Percentiles rank a stretch among this genome's conserved stretches.
Conservation (phyloP, 2,888 invertebrate genomes). For the Monochamus alternatus region DNA sequence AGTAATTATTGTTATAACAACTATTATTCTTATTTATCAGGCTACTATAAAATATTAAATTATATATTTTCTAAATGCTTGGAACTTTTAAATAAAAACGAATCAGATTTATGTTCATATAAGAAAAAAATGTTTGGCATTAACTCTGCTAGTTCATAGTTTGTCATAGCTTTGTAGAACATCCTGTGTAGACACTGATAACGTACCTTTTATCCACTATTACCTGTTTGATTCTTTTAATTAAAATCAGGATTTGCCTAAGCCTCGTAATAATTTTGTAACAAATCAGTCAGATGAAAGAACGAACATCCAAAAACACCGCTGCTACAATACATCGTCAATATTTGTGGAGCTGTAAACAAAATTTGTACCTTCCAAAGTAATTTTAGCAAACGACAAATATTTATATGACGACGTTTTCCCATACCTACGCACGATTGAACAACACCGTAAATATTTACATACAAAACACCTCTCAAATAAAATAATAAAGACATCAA, state of each 20-base stretch:
- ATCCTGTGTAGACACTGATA: too few relatives aligned
- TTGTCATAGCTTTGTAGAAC: too few relatives aligned
- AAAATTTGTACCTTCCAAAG: constrained; percentile 14
- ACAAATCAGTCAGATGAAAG: constrained; percentile 10
- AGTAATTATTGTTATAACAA: too few relatives aligned
- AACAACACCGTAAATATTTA: constrained; percentile 3
- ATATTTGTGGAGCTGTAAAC: constrained; percentile 18
- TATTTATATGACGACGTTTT: constrained; percentile 15
- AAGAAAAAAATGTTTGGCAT: too few relatives aligned
- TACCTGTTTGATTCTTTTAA: too few relatives aligned
- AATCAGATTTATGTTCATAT: too few relatives aligned
- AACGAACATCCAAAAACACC: background rate
- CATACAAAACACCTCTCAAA: background rate
- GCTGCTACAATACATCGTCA: constrained; percentile 10
- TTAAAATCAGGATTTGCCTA: background rate
- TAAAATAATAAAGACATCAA: background rate
- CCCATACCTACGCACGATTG: constrained; percentile 4
- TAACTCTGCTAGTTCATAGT: too few relatives aligned
- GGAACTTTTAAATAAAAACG: too few relatives aligned
- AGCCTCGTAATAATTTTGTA: background rate
- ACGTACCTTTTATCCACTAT: too few relatives aligned
- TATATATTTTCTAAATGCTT: too few relatives aligned
- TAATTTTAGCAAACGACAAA: constrained; percentile 17
- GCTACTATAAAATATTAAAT: too few relatives aligned
- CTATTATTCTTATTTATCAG: too few relatives aligned